These are phyloP conservation scores for Hyperoplus lanceolatus DNA, from an alignment of 2,797 vertebrate genomes.

Conservation along the genomic window DNA sequence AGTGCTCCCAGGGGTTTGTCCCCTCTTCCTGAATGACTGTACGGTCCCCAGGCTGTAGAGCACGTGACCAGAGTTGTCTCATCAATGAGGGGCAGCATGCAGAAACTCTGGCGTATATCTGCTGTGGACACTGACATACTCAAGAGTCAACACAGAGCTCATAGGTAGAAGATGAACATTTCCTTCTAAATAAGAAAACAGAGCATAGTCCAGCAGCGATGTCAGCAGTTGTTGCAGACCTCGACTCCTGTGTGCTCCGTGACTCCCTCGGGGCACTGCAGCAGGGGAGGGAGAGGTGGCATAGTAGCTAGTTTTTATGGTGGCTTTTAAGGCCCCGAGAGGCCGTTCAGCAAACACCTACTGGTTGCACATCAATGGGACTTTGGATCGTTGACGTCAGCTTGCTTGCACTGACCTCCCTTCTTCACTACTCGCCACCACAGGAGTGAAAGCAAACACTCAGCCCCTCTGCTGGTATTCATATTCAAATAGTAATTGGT, in stretches of 20 bases:
- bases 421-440: constrained; percentile 46
- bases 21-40: constrained; percentile 61
- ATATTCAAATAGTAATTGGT: constrained; percentile 79
- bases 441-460: constrained; percentile 80
- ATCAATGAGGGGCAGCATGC: constrained; percentile 55
- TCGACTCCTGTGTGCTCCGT: constrained; percentile 21
- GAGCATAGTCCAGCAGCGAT: neutral
- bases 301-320: constrained; percentile 58
- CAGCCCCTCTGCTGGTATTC: constrained; percentile 68
- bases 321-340: constrained; percentile 67
- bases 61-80: constrained; percentile 62
- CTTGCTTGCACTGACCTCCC: constrained; percentile 43
- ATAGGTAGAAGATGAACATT: neutral
- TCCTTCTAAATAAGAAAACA: constrained; percentile 2
- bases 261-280: constrained; percentile 41
- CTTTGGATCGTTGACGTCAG: constrained; percentile 58
- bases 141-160: neutral
- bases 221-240: constrained; percentile 19
- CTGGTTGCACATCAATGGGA: constrained; percentile 63
- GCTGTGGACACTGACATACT: neutral
- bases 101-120: constrained; percentile 56
- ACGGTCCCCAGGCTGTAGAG: constrained; percentile 36
- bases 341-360: constrained; percentile 68
- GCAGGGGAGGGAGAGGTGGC: neutral
- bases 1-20: constrained; percentile 54